These are phyloP conservation scores for Columbina picui DNA, from an alignment of 2,113 vertebrate genomes.

Conservation along the genomic window DNA sequence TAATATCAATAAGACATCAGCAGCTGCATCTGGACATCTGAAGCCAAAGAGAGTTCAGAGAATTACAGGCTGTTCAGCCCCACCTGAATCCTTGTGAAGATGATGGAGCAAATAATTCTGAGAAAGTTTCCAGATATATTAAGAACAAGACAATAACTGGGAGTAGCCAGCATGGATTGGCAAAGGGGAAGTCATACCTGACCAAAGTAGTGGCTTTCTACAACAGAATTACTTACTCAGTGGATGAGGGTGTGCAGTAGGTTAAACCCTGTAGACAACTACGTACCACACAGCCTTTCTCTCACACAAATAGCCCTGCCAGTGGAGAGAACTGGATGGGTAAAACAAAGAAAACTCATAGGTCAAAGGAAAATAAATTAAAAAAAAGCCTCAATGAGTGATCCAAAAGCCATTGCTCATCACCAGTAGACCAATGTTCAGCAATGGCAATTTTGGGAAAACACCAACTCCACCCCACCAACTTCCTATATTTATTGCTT, in stretches of 20 bases:
- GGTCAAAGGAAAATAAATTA: background rate
- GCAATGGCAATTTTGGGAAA: background rate
- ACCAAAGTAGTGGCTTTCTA: background rate
- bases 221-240: background rate
- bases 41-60: background rate
- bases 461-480: rapidly evolving
- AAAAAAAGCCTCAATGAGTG: too few relatives aligned
- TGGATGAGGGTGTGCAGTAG: rapidly evolving
- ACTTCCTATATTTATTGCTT: background rate
- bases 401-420: background rate
- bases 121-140: background rate
- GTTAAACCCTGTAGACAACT: background rate
- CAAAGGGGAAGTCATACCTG: background rate
- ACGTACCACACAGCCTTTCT: background rate
- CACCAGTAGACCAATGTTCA: background rate
- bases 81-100: background rate
- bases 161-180: background rate
- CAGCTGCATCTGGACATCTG: background rate
- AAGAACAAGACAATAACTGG: background rate
- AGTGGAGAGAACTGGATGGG: background rate
- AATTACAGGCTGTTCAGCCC: background rate
- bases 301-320: rapidly evolving
- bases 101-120: background rate
- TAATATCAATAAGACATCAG: background rate
- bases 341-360: background rate